Evolutionary conservation across 2,113 vertebrate species (phyloP), one percentile per base, ranked within the genome.

Genomic region (Solea senegalensis): DNA sequence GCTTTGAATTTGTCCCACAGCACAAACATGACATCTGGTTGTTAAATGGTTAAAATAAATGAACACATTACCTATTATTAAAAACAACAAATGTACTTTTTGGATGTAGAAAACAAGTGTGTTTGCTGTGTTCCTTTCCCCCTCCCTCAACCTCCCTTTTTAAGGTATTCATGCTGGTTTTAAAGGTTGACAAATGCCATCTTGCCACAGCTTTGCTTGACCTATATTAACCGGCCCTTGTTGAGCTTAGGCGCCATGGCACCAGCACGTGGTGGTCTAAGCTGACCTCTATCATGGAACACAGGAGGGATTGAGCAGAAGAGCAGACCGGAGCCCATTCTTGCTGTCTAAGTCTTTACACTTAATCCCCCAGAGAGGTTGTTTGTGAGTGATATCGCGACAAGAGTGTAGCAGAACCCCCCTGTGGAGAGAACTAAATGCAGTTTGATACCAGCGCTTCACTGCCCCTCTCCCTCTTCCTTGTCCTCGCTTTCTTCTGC

Each of bases 141-240:
- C 88, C 78, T 21, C 21, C 21, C 21, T 21, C 49, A 52, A 51
- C 76, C 56, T 57, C 21, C 53, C 59, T 74, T 81, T 84, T 81
- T 65, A 73, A 79, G 64, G 67, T 65, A 83, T 85, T 87, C 78
- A 84, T 40, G 8, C 28, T 44, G 56, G 69, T 55, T 84, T 88
- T 80, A 80, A 80, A 85, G 68, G 74, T 83, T 69, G 72, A 87
- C 83, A 88, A 88, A 86, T 73, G 65, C 69, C 67, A 45, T 80
- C 66, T 78, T 76, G 65, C 80, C 53, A 87, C 92, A 92, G 86
- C 92, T 82, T 81, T 81, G 78, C 84, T 90, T 91, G 91, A 91
- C 90, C 92, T 78, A 89, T 83, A 92, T 93, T 85, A 90, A 86
- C 86, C 71, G 71, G 68, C 83, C 86, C 78, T 85, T 80, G 83